Conservation (phyloP, 2,888 invertebrate species). For the Ernsta delagoae region DNA sequence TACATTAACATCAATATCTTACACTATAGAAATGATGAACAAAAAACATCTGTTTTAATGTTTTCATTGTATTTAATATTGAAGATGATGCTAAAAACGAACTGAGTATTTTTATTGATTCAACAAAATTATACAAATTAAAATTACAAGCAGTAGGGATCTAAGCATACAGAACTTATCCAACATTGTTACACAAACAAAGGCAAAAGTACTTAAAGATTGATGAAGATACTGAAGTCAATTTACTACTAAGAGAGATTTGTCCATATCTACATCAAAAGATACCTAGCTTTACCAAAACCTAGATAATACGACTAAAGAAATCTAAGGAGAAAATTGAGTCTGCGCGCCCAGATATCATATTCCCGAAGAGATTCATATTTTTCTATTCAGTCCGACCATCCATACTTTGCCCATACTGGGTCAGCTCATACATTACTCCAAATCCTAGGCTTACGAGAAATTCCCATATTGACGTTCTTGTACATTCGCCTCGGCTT, state of each 20-base stretch:
- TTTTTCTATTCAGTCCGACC: slow-evolving; percentile 9
- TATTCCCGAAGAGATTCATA: slow-evolving; percentile 11
- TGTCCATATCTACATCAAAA: not conserved
- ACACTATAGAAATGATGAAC: no score
- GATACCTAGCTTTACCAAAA: not conserved
- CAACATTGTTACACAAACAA: no score
- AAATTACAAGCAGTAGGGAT: no score
- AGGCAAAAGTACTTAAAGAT: no score
- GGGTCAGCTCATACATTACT: slow-evolving; percentile 29
- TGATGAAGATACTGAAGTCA: not conserved
- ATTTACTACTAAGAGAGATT: not conserved
- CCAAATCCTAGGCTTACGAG: slow-evolving; percentile 35
- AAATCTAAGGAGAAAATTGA: slow-evolving; percentile 11
- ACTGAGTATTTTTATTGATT: no score
- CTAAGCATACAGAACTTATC: no score
- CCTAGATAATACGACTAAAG: not conserved
- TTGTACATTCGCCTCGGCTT: slow-evolving; percentile 23
- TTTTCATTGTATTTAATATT: no score
- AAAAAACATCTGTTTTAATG: no score
- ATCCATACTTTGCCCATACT: slow-evolving; percentile 22
- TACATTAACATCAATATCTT: no score
- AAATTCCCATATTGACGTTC: slow-evolving; percentile 36
- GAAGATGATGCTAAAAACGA: no score
- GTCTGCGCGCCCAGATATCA: slow-evolving; percentile 1
- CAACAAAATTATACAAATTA: no score